Base-by-base conservation (phyloP, 2,888 invertebrate genomes). In the Apamea epomidion region DNA sequence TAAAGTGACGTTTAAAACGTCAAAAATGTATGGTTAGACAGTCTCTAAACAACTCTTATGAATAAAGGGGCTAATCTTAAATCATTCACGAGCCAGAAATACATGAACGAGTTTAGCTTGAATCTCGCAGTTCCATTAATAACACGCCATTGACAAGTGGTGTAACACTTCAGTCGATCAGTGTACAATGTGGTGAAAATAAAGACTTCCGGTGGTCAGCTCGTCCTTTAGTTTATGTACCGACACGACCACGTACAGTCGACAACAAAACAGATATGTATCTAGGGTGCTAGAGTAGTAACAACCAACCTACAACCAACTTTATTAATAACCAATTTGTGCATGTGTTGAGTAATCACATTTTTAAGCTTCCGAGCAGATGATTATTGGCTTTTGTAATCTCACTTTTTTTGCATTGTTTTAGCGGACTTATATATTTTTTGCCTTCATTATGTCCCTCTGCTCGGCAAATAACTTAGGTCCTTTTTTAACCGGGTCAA, bases 171-270 rank as follows among this genome's bases (percentile, higher is more conserved):
- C 51, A 51, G 60, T 79, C 42, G 69, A 80, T 51, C 67, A 60
- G 68, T 80, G 42, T 62, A 79, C 48, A 62, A 80, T 80, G 48
- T 79, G 48, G 25, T 68, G 60, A 48, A 42, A 60, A 68, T 78
- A 42, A 25, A 80, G 29, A 60, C 29, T 29, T 80, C 80, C 78
- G 68, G 37, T 10, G 29, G 48, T 37, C 25, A 18, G 48, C 16
- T 8, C 29, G 29, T 54, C 18, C 25, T 29, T 51, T 65, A 54
- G 21, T 65, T 78, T 32, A 78, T 21, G 48, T 67, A 48, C 42
- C 29, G 14, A 45, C 25, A 32, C 45, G 58, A 74, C 4, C 16
- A 65, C 18, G 37, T 37, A 68, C 32, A 48, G 45, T 79, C 32
- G 8, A 67, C 32, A 21, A n/a, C 42, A 32, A 65, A 78, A 78